phyloP scores from a whole-genome alignment of 1,140 invertebrate species.

The Pristionchus pacificus region DNA sequence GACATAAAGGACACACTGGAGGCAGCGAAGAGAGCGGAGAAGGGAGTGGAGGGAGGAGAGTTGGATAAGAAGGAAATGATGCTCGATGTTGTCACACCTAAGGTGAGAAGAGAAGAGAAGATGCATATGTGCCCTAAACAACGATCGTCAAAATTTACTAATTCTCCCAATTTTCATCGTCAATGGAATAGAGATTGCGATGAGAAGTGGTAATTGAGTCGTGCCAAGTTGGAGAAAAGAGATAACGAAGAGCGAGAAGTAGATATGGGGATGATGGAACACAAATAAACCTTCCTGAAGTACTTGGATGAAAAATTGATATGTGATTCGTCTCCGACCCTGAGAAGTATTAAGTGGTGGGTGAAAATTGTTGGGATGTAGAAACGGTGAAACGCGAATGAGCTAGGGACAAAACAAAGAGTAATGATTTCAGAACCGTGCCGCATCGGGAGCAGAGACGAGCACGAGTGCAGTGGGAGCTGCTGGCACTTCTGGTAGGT shows the following conservation, averaged over 20 bases:
- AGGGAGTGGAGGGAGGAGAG: slow-evolving; percentile 47
- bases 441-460: background rate
- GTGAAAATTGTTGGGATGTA: background rate
- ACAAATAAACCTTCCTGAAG: too few species aligned
- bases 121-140: too few species aligned
- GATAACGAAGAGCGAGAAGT: too few species aligned
- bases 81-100: too few species aligned
- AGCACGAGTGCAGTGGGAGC: background rate
- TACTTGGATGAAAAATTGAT: background rate
- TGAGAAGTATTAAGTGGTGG: background rate
- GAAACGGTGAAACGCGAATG: background rate
- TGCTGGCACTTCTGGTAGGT: background rate
- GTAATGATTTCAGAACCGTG: background rate
- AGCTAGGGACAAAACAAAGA: background rate
- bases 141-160: too few species aligned
- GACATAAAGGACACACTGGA: slow-evolving; percentile 45
- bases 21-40: slow-evolving; percentile 49
- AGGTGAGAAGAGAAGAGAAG: too few species aligned
- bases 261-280: too few species aligned
- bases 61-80: too few species aligned
- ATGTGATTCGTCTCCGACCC: background rate
- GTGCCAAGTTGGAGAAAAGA: too few species aligned
- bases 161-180: too few species aligned
- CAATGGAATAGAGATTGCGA: too few species aligned
- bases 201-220: too few species aligned